Evolutionary conservation across 2,113 vertebrate genomes (phyloP).

Genomic region (Brienomyrus longianalis): DNA sequence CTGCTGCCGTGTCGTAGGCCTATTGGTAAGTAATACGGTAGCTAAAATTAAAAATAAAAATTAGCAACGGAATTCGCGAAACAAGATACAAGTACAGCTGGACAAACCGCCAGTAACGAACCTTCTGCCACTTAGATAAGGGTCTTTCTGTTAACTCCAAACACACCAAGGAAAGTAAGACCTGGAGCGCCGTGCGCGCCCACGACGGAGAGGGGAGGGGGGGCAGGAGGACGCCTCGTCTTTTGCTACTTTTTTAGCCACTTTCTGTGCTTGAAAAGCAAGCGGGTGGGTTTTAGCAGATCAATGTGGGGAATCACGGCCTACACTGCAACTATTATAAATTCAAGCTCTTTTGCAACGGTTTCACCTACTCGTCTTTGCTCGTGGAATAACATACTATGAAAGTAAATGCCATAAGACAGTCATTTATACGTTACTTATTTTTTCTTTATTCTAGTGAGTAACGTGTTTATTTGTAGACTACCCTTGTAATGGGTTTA

Average conservation of each 20-base stretch:
- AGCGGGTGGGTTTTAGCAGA: not conserved
- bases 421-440: not conserved
- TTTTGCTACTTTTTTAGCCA: not conserved
- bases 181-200: not conserved
- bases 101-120: not conserved
- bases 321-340: not conserved
- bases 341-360: not conserved
- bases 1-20: constrained; percentile 33
- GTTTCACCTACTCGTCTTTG: not conserved
- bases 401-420: not conserved
- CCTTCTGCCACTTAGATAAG: not conserved
- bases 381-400: not conserved
- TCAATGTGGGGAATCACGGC: not conserved
- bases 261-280: not conserved
- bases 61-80: not conserved
- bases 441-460: not conserved
- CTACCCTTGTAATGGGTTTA: not conserved
- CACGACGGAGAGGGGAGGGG: not conserved
- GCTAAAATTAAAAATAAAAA: not conserved
- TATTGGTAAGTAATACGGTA: not conserved
- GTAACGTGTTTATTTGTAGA: not conserved
- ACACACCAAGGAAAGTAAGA: not conserved
- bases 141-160: not conserved
- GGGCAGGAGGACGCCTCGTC: not conserved
- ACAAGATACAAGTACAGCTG: not conserved